phyloP scores from a whole-genome alignment of 2,888 invertebrate genomes.

The Agrilus cyanescens region DNA sequence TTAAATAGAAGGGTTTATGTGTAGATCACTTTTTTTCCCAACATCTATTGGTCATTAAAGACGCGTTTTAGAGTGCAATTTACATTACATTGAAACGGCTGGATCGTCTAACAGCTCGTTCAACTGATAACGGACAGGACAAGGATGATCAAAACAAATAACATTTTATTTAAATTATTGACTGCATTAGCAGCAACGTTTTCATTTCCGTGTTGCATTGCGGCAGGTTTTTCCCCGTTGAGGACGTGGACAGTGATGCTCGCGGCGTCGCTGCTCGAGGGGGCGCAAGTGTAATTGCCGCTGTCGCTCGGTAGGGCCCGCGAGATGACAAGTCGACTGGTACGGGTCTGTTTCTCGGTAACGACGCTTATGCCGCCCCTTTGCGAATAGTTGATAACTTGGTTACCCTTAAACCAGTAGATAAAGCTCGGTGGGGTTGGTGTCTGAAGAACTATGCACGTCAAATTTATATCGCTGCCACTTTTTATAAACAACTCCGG shows the following conservation, averaged over 20 bases:
- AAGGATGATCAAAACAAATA: too few species aligned
- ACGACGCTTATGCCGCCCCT: constrained; percentile 78
- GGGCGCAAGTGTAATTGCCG: constrained; percentile 83
- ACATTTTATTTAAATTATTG: too few species aligned
- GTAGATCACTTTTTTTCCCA: too few species aligned
- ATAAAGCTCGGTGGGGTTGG: constrained; percentile 72
- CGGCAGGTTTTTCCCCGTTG: constrained; percentile 39
- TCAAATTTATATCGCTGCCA: constrained; percentile 85
- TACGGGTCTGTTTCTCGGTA: constrained; percentile 74
- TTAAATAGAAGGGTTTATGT: too few species aligned
- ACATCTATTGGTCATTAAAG: too few species aligned
- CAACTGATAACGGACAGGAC: too few species aligned
- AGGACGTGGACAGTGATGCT: constrained; percentile 46
- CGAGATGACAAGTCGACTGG: constrained; percentile 72
- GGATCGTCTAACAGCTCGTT: too few species aligned
- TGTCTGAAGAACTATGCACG: constrained; percentile 73
- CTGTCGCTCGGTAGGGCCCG: constrained; percentile 72
- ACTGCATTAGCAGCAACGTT: too few species aligned
- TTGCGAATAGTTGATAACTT: constrained; percentile 74
- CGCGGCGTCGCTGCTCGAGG: constrained; percentile 43
- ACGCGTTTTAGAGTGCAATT: too few species aligned
- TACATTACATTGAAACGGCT: too few species aligned
- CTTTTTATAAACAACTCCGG: constrained; percentile 78
- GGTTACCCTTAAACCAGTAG: constrained; percentile 72
- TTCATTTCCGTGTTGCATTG: constrained; percentile 34